Conservation (phyloP, 1,140 invertebrate species). For the Drosophila miranda region DNA sequence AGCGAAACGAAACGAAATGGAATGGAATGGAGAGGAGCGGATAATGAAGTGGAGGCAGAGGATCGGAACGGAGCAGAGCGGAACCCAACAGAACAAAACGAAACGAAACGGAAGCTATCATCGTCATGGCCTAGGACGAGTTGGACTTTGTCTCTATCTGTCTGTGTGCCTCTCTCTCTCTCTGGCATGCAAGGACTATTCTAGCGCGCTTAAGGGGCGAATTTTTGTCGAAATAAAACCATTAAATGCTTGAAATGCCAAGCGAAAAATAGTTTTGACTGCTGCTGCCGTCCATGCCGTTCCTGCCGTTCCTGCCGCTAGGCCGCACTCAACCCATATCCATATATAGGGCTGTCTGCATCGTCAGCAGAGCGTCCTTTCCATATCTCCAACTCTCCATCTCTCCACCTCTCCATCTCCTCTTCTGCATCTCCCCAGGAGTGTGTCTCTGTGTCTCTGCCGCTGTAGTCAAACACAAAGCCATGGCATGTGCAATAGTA, state of each 20-base stretch:
- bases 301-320: slow-evolving; percentile 9
- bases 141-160: slow-evolving; percentile 21
- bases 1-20: background rate
- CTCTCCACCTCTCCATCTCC: background rate
- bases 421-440: background rate
- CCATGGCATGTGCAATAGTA: slow-evolving; percentile 75
- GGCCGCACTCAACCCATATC: background rate
- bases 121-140: slow-evolving; percentile 41
- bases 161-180: slow-evolving; percentile 11
- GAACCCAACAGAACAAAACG: slow-evolving; percentile 38
- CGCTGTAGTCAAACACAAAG: slow-evolving; percentile 72
- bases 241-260: slow-evolving; percentile 79
- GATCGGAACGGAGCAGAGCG: slow-evolving; percentile 35
- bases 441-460: background rate
- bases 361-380: slow-evolving; percentile 24
- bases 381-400: no score
- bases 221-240: slow-evolving; percentile 79
- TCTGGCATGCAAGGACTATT: slow-evolving; percentile 69
- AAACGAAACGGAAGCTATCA: slow-evolving; percentile 51
- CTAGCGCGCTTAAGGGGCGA: slow-evolving; percentile 69
- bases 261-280: slow-evolving; percentile 80
- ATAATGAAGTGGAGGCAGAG: slow-evolving; percentile 11
- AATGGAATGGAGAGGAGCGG: slow-evolving; percentile 2
- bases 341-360: slow-evolving; percentile 26
- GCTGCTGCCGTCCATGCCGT: slow-evolving; percentile 23